Percentiles rank a stretch among this genome's conserved stretches.
These are phyloP conservation scores for Gallinago paraguaiae DNA, from an alignment of 2,113 vertebrate genomes.

Conservation along the genomic window DNA sequence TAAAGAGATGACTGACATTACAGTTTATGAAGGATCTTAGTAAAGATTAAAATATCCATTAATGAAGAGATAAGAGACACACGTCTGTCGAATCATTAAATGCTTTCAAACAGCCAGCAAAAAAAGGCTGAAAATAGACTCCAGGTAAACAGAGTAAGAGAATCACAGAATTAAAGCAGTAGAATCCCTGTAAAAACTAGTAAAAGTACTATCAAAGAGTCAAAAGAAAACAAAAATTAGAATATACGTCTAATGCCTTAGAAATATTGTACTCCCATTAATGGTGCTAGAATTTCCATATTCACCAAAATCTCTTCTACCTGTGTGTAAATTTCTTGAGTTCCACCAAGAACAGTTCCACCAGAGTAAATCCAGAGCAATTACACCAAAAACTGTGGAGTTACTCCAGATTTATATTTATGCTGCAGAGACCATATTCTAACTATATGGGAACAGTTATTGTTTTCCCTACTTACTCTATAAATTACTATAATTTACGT, in stretches of 20 bases:
- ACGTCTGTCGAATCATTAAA: neutral
- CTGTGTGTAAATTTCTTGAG: neutral
- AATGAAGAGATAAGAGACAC: neutral
- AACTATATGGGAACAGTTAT: neutral
- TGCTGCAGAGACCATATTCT: neutral
- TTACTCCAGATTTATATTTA: neutral
- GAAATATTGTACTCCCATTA: neutral
- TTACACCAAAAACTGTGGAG: neutral
- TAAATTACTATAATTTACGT: neutral
- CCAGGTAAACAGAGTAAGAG: neutral
- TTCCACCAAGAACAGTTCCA: neutral
- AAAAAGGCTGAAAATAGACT: neutral
- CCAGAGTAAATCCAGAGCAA: neutral
- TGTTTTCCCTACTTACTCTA: neutral
- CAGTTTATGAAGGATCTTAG: neutral
- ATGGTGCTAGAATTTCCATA: neutral
- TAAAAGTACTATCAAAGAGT: neutral
- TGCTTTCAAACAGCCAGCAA: neutral
- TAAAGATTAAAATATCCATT: neutral
- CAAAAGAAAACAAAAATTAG: neutral
- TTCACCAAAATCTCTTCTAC: neutral
- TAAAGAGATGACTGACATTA: neutral
- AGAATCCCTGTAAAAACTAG: neutral
- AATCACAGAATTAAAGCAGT: neutral
- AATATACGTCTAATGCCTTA: neutral